Conservation (phyloP, 1,140 invertebrate species). For the Copidosoma floridanum region DNA sequence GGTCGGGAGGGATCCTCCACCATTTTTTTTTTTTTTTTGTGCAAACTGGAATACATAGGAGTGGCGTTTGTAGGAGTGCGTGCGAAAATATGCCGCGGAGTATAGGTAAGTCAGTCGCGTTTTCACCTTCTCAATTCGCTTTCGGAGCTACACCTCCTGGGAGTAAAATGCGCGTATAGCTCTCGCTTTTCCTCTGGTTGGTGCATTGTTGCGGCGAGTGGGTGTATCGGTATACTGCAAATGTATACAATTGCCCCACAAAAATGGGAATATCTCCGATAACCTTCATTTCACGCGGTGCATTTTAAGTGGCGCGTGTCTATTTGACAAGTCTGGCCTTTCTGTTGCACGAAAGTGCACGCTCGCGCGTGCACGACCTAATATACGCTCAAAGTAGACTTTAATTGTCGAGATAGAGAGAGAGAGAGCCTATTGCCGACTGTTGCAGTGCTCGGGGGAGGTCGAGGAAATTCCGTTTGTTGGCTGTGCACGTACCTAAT, state of each 20-base stretch:
- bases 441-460: no score
- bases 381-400: not conserved
- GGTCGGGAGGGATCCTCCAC: not conserved
- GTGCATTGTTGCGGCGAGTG: not conserved
- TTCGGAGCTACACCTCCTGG: not conserved
- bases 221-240: no score
- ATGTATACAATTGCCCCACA: no score
- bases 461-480: no score
- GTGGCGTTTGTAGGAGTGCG: no score
- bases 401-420: not conserved
- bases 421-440: not conserved
- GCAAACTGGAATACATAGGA: no score
- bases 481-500: no score
- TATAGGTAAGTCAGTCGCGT: not conserved
- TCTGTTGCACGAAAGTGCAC: not conserved
- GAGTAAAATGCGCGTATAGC: no score
- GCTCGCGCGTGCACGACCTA: not conserved
- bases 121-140: constrained; percentile 17
- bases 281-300: not conserved
- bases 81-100: no score
- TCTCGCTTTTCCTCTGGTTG: no score
- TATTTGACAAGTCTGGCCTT: no score
- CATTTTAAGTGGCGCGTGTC: constrained; percentile 6
- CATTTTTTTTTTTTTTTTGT: not conserved
- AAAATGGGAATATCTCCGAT: not conserved